phyloP scores from a whole-genome alignment of 1,140 invertebrate species.

The Copidosoma floridanum region DNA sequence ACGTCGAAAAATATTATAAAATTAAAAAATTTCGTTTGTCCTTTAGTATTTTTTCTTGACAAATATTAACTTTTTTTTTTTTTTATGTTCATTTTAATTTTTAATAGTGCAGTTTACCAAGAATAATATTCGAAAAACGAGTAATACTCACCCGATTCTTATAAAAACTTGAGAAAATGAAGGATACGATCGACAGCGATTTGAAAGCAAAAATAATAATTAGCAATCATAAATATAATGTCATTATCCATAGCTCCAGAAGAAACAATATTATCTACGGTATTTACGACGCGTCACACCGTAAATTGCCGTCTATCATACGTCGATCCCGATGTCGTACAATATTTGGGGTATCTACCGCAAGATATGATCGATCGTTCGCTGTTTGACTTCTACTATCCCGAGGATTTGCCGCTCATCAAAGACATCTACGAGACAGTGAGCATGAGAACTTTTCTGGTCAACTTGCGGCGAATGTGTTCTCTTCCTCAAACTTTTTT shows the following conservation, averaged over 20 bases:
- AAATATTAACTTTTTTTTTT: too few relatives aligned
- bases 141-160: not conserved
- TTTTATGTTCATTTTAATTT: too few relatives aligned
- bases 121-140: too few relatives aligned
- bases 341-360: conserved; percentile 82
- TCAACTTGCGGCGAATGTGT: conserved; percentile 33
- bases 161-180: conserved; percentile 11
- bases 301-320: conserved; percentile 72
- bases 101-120: too few relatives aligned
- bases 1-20: too few relatives aligned
- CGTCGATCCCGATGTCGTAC: conserved; percentile 75
- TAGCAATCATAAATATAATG: not conserved
- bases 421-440: conserved; percentile 83
- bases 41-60: too few relatives aligned
- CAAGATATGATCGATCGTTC: conserved; percentile 83
- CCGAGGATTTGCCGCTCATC: conserved; percentile 76
- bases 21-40: too few relatives aligned
- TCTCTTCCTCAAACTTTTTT: too few relatives aligned
- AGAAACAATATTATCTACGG: conserved; percentile 59
- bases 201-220: too few relatives aligned
- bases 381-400: conserved; percentile 85
- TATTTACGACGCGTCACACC: conserved; percentile 77
- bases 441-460: conserved; percentile 49
- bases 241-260: conserved; percentile 59
- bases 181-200: conserved; percentile 6